Conservation (phyloP, 2,888 invertebrate genomes). For the Drosophila leonis region DNA sequence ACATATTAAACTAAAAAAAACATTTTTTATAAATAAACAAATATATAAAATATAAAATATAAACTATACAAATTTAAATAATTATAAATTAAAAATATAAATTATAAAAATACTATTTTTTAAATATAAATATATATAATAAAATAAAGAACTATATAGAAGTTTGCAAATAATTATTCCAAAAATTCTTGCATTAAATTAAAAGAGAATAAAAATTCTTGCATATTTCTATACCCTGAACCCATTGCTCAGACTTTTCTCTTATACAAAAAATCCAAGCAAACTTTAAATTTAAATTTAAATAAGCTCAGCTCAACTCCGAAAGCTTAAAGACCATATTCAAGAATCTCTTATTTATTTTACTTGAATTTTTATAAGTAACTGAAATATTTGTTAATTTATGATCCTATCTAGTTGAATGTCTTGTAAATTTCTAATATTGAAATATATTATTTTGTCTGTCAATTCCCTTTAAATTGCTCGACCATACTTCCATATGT, state of each 20-base stretch:
- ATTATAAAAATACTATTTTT: not conserved
- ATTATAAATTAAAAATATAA: not conserved
- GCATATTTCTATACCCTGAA: too few relatives aligned
- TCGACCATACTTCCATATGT: not conserved
- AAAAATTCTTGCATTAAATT: too few relatives aligned
- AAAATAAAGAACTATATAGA: too few relatives aligned
- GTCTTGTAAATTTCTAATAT: not conserved
- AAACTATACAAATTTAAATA: not conserved
- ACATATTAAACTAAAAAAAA: too few relatives aligned
- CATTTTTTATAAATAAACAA: too few relatives aligned
- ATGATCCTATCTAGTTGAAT: not conserved
- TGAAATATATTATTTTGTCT: not conserved
- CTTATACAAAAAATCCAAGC: not conserved
- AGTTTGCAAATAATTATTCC: too few relatives aligned
- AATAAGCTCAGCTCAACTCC: not conserved
- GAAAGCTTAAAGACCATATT: not conserved
- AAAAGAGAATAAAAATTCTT: not conserved
- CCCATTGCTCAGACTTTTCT: not conserved
- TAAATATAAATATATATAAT: not conserved
- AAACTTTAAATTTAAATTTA: not conserved
- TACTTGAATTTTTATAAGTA: not conserved
- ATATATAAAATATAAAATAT: too few relatives aligned
- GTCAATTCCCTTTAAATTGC: not conserved
- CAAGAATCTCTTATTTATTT: not conserved
- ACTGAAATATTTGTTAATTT: not conserved